Evolutionary conservation across 1,140 invertebrate genomes (phyloP).

Genomic region (Lepidurus apus): DNA sequence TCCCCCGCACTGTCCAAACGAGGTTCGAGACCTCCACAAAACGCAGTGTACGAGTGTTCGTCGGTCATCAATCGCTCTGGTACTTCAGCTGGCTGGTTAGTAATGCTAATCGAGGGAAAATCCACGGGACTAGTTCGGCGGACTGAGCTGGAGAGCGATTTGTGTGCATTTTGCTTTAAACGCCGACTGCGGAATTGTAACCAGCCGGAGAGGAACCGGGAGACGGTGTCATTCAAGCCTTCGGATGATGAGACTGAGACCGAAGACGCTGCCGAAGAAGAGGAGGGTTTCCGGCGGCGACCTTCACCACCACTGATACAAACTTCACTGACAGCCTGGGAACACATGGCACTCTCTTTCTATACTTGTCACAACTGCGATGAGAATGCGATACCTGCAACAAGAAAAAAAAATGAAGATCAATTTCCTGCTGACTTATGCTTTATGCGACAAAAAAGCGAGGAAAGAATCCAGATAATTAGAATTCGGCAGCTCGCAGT

Average conservation of each 20-base stretch:
- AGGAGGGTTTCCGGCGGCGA: constrained; percentile 3
- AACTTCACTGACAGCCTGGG: constrained; percentile 17
- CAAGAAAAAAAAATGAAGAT: background rate
- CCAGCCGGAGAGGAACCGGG: constrained; percentile 13
- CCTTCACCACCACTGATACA: background rate
- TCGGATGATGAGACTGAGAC: background rate
- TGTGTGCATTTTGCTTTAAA: background rate
- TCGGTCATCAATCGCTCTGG: constrained; percentile 7
- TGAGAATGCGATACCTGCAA: constrained; percentile 2
- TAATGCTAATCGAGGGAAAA: background rate
- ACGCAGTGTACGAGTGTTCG: constrained; percentile 7
- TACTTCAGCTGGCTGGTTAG: background rate
- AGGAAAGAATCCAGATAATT: background rate
- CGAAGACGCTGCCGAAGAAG: background rate
- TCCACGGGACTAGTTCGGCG: constrained; percentile 13
- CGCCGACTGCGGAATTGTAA: constrained; percentile 3
- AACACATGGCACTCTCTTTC: constrained; percentile 18
- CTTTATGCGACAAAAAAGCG: background rate
- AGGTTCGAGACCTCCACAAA: constrained; percentile 4
- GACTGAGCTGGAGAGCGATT: background rate
- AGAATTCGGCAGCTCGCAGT: background rate
- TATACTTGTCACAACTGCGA: constrained; percentile 14
- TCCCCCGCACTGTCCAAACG: background rate
- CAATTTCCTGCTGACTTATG: background rate
- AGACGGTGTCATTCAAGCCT: constrained; percentile 9